Percentiles rank a stretch among this genome's conserved stretches.
These are phyloP conservation scores for Napeogenes inachia DNA, from an alignment of 2,888 invertebrate genomes.

Conservation along the genomic window DNA sequence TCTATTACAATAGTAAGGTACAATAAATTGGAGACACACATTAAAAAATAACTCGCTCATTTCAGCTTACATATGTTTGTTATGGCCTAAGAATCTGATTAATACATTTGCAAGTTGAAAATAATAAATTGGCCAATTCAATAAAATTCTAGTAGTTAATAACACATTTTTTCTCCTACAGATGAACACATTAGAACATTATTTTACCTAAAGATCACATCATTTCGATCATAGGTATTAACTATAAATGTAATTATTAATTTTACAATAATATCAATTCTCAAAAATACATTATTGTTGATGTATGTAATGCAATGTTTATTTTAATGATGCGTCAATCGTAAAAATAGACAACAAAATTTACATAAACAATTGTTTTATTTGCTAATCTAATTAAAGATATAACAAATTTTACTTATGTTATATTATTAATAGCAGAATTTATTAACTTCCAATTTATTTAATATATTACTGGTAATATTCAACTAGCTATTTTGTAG, in stretches of 20 bases:
- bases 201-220: conserved; percentile 5
- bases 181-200: conserved; percentile 7
- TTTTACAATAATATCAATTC: conserved; percentile 4
- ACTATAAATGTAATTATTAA: conserved; percentile 3
- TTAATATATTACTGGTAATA: conserved; percentile 8
- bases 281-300: conserved; percentile 7
- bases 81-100: conserved; percentile 18
- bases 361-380: conserved; percentile 23
- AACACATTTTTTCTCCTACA: conserved; percentile 7
- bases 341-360: conserved; percentile 27
- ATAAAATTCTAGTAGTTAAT: conserved; percentile 3
- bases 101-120: conserved; percentile 10
- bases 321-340: conserved; percentile 5
- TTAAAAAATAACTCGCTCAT: conserved; percentile 28
- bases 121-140: conserved; percentile 3
- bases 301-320: not conserved
- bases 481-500: conserved; percentile 5
- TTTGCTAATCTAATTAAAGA: conserved; percentile 23
- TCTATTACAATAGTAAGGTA: conserved; percentile 49
- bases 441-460: conserved; percentile 4
- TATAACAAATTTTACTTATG: conserved; percentile 19
- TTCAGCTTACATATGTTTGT: conserved; percentile 15
- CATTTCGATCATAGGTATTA: conserved; percentile 1
- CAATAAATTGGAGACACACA: conserved; percentile 43
- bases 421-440: not conserved